Evolutionary conservation across 1,140 invertebrate genomes (phyloP), one percentile per base, ranked within the genome.

Genomic region (Drosophila tsacasi): DNA sequence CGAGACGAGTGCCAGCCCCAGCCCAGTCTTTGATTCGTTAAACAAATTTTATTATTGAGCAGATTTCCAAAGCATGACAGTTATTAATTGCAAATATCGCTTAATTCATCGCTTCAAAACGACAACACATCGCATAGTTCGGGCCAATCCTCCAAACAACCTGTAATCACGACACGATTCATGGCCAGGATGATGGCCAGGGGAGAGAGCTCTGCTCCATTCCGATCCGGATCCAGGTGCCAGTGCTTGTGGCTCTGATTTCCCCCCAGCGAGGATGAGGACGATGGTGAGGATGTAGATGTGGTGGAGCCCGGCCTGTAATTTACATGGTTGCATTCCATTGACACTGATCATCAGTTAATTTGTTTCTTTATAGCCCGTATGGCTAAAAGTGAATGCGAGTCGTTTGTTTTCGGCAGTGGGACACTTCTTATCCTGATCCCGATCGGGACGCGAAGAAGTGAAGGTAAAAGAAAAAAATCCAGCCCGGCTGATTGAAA

Each of bases 51-150:
- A 85, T 90, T 85, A 85, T 90, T 85, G 80, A 69, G 78, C 79
- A 91, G 89, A 91, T 91, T 91, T 87, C 76, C 75, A 37, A 77
- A 87, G 76, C 89, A 84, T 91, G 89, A 91, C 89, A 91, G 89
- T 91, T 91, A 91, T 91, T 91, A 91, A 91, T 91, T 91, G 89
- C 89, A 91, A 91, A 91, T 91, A 91, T 91, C 89, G 87, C 89
- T 91, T 91, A 91, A 91, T 91, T 91, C 89, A 91, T 91, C 89
- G 87, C 87, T 87, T 90, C 67, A 84, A 90, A 90, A 78, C 85
- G 85, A 90, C 85, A 90, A 89, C 85, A 89, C 66, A 78, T 89
- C 78, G 79, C 81, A 90, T 84, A 87, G 84, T 87, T 82, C 50
- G 57, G 58, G 62, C 76, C 74, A 76, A 73, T 80, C 62, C 76